Percentiles rank a stretch among this genome's conserved stretches.
phyloP scores from a whole-genome alignment of 2,888 invertebrate species.

The Pseudoips prasinana region DNA sequence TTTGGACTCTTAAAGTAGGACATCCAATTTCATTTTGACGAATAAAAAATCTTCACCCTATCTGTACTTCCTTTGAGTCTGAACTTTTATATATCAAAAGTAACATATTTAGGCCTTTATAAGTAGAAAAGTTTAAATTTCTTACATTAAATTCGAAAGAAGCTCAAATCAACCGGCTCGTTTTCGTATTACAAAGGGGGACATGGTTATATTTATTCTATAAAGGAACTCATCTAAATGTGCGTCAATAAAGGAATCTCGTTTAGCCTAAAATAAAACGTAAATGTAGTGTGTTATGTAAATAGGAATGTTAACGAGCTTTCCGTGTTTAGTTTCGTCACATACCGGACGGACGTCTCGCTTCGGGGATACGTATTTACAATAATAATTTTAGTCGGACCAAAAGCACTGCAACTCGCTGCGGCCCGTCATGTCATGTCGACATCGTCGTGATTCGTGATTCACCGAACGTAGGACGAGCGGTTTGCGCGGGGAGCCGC shows the following conservation, averaged over 20 bases:
- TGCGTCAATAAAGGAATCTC: conserved; percentile 22
- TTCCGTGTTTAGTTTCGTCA: conserved; percentile 32
- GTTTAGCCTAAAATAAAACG: conserved; percentile 16
- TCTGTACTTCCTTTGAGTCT: too few relatives aligned
- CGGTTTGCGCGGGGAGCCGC: conserved; percentile 35
- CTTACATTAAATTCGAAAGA: too few relatives aligned
- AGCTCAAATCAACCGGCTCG: too few relatives aligned
- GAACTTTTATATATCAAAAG: too few relatives aligned
- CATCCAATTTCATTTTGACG: too few relatives aligned
- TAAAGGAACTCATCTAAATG: conserved; percentile 14
- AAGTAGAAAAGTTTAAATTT: too few relatives aligned
- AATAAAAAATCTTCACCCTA: too few relatives aligned
- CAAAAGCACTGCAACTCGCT: conserved; percentile 38
- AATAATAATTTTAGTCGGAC: conserved; percentile 35
- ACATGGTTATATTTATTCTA: conserved; percentile 7
- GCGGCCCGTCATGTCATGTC: conserved; percentile 42
- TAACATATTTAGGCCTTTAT: too few relatives aligned
- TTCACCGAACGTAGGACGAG: conserved; percentile 69
- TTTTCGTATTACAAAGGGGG: too few relatives aligned
- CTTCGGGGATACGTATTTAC: conserved; percentile 28
- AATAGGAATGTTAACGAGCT: conserved; percentile 39
- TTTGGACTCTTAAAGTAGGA: too few relatives aligned
- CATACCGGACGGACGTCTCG: conserved; percentile 35
- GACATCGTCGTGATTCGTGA: conserved; percentile 54
- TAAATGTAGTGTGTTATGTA: conserved; percentile 23